Evolutionary conservation across 2,113 vertebrate genomes (phyloP).

Genomic region (Hippocampus mohnikei): DNA sequence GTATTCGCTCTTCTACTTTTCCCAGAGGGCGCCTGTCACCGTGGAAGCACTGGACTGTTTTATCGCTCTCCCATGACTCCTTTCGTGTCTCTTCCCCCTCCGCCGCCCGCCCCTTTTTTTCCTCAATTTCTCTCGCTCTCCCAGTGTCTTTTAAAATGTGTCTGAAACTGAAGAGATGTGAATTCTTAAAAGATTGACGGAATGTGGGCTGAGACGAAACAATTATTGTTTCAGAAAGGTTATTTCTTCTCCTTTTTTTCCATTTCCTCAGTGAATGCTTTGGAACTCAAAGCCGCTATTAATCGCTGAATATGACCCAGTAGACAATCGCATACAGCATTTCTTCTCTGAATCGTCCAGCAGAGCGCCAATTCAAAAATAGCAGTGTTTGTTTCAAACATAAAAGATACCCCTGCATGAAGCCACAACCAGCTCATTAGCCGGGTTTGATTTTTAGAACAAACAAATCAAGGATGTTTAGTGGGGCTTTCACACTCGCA

Average conservation of each 20-base stretch:
- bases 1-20: constrained; percentile 54
- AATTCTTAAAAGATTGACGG: constrained; percentile 44
- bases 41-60: constrained; percentile 64
- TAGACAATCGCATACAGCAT: constrained; percentile 51
- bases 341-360: constrained; percentile 47
- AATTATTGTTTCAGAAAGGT: constrained; percentile 38
- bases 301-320: constrained; percentile 44
- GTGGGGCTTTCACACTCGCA: not conserved
- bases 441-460: not conserved
- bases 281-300: constrained; percentile 35
- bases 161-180: constrained; percentile 36
- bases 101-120: constrained; percentile 19
- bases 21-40: constrained; percentile 66
- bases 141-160: constrained; percentile 39
- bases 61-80: constrained; percentile 56
- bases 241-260: constrained; percentile 27
- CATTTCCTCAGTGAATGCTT: constrained; percentile 35
- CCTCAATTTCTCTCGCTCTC: constrained; percentile 52
- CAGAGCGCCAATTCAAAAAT: constrained; percentile 49
- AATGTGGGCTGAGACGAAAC: constrained; percentile 53
- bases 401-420: not conserved
- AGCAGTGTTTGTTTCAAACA: constrained; percentile 35
- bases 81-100: constrained; percentile 10
- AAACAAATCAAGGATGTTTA: not conserved
- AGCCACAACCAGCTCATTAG: not conserved